These are phyloP conservation scores for Saccopteryx leptura DNA, from an alignment of 2,113 vertebrate genomes.

Conservation along the genomic window DNA sequence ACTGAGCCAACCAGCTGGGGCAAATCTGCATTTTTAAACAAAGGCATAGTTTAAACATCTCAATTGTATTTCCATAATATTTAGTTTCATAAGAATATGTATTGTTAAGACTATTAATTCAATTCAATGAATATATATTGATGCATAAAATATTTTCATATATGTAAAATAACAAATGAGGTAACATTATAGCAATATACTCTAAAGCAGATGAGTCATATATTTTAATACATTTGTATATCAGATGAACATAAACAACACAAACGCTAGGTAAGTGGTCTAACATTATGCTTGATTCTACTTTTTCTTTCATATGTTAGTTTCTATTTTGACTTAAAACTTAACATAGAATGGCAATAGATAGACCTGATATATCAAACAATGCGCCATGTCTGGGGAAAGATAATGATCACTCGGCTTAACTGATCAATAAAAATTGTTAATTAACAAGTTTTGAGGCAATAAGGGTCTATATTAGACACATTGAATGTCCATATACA, in stretches of 20 bases:
- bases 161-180: constrained; percentile 50
- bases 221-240: constrained; percentile 55
- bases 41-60: not conserved
- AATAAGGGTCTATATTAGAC: not conserved
- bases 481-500: not conserved
- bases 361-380: not conserved
- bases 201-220: constrained; percentile 22
- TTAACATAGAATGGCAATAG: not conserved
- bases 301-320: not conserved
- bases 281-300: not conserved
- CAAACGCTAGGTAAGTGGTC: not conserved
- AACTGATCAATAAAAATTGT: not conserved
- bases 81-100: constrained; percentile 50
- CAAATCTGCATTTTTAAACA: constrained; percentile 15
- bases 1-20: too few relatives aligned
- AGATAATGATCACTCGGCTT: not conserved
- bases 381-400: not conserved
- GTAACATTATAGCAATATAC: not conserved
- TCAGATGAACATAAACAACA: constrained; percentile 43
- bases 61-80: not conserved
- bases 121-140: not conserved
- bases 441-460: not conserved
- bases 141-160: constrained; percentile 29
- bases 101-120: not conserved
- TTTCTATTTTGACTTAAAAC: constrained; percentile 27